These are phyloP conservation scores for Eidolon dupreanum DNA, from an alignment of 2,797 vertebrate genomes.

Conservation along the genomic window DNA sequence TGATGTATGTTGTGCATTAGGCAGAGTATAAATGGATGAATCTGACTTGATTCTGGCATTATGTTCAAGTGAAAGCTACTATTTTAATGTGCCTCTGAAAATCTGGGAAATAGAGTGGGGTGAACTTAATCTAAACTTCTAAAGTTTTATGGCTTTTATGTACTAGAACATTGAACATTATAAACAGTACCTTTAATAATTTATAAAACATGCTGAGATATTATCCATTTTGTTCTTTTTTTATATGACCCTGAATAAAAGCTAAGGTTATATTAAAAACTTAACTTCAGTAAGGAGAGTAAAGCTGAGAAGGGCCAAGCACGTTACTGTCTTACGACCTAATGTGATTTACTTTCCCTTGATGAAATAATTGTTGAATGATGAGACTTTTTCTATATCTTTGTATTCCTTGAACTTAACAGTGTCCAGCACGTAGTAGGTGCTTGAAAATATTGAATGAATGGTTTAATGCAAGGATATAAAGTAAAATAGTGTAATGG, in stretches of 20 bases:
- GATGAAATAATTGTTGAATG: background rate
- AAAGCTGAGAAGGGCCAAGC: slow-evolving; percentile 18
- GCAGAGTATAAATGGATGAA: background rate
- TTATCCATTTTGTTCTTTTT: slow-evolving; percentile 10
- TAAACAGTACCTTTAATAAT: slow-evolving; percentile 34
- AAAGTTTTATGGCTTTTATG: slow-evolving; percentile 5
- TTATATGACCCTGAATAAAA: slow-evolving; percentile 34
- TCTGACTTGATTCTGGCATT: slow-evolving; percentile 7
- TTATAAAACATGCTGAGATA: slow-evolving; percentile 46
- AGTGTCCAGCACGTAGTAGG: background rate
- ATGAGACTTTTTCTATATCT: background rate
- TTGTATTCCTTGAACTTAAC: background rate
- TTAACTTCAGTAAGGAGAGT: slow-evolving; percentile 6
- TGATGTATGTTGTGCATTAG: background rate
- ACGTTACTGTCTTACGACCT: background rate
- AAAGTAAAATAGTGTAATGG: background rate
- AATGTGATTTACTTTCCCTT: background rate
- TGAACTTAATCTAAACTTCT: background rate
- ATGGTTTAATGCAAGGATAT: background rate
- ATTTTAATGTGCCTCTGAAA: slow-evolving; percentile 29
- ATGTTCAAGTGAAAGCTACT: background rate
- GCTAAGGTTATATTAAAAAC: background rate
- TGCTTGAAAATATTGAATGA: slow-evolving; percentile 42
- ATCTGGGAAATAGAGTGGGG: background rate
- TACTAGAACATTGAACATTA: slow-evolving; percentile 15